Evolutionary conservation across 2,113 vertebrate species (phyloP), one percentile per base, ranked within the genome.

Genomic region (Mungos mungo): DNA sequence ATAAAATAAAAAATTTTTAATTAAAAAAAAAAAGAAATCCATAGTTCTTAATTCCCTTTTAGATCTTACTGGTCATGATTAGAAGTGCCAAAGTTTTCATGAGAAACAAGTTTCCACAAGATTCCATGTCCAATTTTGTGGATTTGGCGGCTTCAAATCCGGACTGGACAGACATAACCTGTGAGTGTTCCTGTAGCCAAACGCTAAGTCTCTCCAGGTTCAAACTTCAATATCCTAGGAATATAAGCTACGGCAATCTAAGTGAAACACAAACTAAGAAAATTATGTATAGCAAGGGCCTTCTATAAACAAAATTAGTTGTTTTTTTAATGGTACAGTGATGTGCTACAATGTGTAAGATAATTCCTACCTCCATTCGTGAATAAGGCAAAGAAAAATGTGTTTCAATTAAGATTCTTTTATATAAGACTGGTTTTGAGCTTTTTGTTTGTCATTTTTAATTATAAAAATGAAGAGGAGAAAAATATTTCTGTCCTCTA

Each of bases 401-500:
- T 79, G 15, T 52, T 47, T 92, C 82, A 95, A 47, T 41, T 69
- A 79, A 63, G 9, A 82, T 29, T 72, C 29, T 74, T 96, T 85
- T 69, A 71, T 71, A 84, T 74, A 19, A 86, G 16, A 83, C 65
- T 65, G 47, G 19, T 85, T 92, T 96, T 93, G 12, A 83, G 2
- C 4, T 50, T 84, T 88, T 91, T 80, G 66, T 50, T 95, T 97
- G n/a, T 82, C 74, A 72, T 65, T 69, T 81, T 92, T 88, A 93
- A 89, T 74, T 82, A 89, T 65, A 90, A 97, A 85, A 77, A 91
- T 54, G 10, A 68, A 63, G 18, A 85, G 41, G 2, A 96, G 45
- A 88, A 91, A 93, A 92, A 85, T 54, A 92, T 74, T 90, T 86
- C 69, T 76, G 65, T 60, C 33, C 31, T 95, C 50, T 90, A 2